Conservation (phyloP, 2,113 vertebrate genomes). For the Fregata magnificens region DNA sequence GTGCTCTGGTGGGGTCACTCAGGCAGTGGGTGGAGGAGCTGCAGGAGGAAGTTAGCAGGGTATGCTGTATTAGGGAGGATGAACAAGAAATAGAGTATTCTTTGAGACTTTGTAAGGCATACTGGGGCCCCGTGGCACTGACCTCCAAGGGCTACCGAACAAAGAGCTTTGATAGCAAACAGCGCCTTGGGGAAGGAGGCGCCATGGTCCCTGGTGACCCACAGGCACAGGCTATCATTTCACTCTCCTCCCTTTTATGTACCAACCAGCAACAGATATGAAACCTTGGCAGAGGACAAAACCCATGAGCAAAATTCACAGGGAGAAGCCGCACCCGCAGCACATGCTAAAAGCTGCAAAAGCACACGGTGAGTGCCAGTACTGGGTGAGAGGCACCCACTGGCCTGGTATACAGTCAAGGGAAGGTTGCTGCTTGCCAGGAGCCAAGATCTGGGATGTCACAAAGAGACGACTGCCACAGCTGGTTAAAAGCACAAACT, state of each 20-base stretch:
- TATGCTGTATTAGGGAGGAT: background rate
- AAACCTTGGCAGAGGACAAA: background rate
- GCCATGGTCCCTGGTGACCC: no score
- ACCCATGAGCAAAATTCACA: background rate
- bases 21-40: background rate
- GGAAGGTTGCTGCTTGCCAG: background rate
- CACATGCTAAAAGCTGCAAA: no score
- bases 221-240: background rate
- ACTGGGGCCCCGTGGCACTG: no score
- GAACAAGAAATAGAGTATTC: no score
- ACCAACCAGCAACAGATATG: background rate
- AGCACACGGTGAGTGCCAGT: background rate
- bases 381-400: background rate
- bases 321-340: background rate
- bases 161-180: no score
- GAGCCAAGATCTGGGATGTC: background rate
- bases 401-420: background rate
- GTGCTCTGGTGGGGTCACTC: background rate
- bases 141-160: no score
- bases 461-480: background rate
- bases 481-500: background rate
- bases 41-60: background rate
- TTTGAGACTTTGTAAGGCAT: no score
- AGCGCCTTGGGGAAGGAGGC: no score
- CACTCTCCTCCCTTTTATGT: background rate